phyloP scores from a whole-genome alignment of 2,888 invertebrate species.

The Microctonus brassicae region DNA sequence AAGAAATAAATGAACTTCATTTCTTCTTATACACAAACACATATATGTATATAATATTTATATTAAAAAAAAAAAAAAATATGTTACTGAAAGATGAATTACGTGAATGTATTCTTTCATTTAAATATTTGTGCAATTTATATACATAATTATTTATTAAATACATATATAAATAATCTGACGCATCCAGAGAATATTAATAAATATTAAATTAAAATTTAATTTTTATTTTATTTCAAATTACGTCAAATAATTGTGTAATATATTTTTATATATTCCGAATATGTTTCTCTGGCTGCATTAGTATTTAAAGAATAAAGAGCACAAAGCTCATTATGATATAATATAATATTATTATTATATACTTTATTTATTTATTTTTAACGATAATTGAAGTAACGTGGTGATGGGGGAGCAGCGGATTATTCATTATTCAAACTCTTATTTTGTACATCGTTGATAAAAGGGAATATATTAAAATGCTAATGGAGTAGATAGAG shows the following conservation, averaged over 20 bases:
- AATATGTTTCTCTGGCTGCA: conserved; percentile 44
- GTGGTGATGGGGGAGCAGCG: neutral
- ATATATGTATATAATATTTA: conserved; percentile 22
- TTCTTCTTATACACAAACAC: conserved; percentile 24
- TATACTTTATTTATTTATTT: neutral
- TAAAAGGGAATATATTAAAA: conserved; percentile 19
- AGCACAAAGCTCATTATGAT: conserved; percentile 23
- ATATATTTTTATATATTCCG: neutral
- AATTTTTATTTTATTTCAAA: neutral
- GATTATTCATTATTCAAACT: conserved; percentile 29
- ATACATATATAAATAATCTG: conserved; percentile 17
- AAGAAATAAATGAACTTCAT: conserved; percentile 32
- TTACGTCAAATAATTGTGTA: neutral
- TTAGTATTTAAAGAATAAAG: conserved; percentile 20
- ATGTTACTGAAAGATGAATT: conserved; percentile 6
- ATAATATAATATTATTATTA: neutral
- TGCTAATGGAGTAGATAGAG: conserved; percentile 29
- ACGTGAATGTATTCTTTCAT: conserved; percentile 11
- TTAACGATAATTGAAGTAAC: neutral
- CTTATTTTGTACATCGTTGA: conserved; percentile 25
- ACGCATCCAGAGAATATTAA: conserved; percentile 44
- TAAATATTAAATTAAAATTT: neutral
- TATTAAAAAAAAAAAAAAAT: conserved; percentile 18
- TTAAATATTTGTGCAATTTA: conserved; percentile 21
- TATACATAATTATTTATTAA: conserved; percentile 19